phyloP scores from a whole-genome alignment of 2,797 vertebrate genomes.

The Amblyopsis hoosieri region DNA sequence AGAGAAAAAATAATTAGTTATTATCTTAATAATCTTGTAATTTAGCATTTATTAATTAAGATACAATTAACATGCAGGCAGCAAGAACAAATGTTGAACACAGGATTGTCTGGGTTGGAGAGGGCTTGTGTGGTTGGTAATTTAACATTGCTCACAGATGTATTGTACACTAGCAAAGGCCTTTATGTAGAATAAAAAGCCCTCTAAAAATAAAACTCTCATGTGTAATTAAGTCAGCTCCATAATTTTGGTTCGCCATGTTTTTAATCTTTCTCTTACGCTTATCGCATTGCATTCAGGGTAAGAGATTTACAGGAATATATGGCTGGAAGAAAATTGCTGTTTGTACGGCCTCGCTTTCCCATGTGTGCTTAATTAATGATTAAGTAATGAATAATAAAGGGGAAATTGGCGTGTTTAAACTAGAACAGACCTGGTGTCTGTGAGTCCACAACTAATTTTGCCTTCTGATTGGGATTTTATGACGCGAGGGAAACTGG shows the following conservation, averaged over 20 bases:
- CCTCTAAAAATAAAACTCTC: slow-evolving; percentile 7
- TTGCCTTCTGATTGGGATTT: no score
- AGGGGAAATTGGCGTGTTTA: no score
- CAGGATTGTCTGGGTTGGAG: no score
- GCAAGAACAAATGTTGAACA: no score
- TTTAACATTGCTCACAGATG: slow-evolving; percentile 10
- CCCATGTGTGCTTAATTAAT: neutral
- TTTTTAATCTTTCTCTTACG: slow-evolving; percentile 10
- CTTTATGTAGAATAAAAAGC: neutral
- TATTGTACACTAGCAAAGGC: slow-evolving; percentile 5
- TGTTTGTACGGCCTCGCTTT: slow-evolving; percentile 3
- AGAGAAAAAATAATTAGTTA: no score
- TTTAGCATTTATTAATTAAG: no score
- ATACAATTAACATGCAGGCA: no score
- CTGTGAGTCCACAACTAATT: no score
- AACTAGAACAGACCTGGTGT: no score
- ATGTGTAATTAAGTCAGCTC: neutral
- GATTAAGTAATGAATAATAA: slow-evolving; percentile 2
- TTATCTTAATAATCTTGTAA: no score
- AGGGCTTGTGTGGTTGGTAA: no score
- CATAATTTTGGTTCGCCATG: slow-evolving; percentile 20
- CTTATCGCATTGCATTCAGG: neutral
- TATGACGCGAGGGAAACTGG: no score
- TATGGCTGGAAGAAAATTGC: slow-evolving; percentile 9
- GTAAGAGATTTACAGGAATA: neutral